These are phyloP conservation scores for Drosophila takahashii DNA, from an alignment of 1,140 invertebrate species.

Conservation along the genomic window DNA sequence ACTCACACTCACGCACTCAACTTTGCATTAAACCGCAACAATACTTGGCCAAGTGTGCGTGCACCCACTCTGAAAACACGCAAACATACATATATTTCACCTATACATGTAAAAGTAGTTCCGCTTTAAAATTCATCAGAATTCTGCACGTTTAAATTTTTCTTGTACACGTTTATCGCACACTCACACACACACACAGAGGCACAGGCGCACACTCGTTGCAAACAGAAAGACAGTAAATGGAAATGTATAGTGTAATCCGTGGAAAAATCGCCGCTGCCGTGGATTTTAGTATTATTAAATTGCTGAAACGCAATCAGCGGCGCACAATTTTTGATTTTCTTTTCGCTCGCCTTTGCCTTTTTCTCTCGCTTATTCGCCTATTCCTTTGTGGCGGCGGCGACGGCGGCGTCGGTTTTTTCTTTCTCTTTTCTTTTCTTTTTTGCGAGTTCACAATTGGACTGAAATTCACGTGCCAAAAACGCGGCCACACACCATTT, in stretches of 20 bases:
- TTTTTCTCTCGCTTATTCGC: constrained; percentile 56
- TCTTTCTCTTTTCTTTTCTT: constrained; percentile 27
- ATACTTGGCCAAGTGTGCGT: constrained; percentile 35
- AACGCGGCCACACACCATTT: constrained; percentile 68
- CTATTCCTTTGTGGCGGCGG: constrained; percentile 63
- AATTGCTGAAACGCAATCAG: constrained; percentile 49
- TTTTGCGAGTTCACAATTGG: constrained; percentile 75
- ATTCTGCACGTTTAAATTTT: constrained; percentile 78
- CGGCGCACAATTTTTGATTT: constrained; percentile 63
- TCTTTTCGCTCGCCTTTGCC: constrained; percentile 43
- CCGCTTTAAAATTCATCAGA: constrained; percentile 72
- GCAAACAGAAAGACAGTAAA: constrained; percentile 56
- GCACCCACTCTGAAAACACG: constrained; percentile 20
- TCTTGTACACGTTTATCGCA: constrained; percentile 75
- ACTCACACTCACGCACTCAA: constrained; percentile 41
- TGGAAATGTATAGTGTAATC: constrained; percentile 26
- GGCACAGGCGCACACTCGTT: constrained; percentile 46
- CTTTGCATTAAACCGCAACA: constrained; percentile 55
- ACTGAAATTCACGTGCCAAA: constrained; percentile 70
- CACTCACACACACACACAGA: constrained; percentile 55
- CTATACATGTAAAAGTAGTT: constrained; percentile 47
- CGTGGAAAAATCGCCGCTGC: constrained; percentile 26
- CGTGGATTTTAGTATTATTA: constrained; percentile 46
- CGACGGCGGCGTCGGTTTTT: constrained; percentile 58
- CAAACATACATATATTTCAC: constrained; percentile 6